A percentile compares a stretch with the other conserved stretches of the same genome.
Evolutionary conservation across 2,888 invertebrate species (phyloP).

Genomic region (Spialia ferax): DNA sequence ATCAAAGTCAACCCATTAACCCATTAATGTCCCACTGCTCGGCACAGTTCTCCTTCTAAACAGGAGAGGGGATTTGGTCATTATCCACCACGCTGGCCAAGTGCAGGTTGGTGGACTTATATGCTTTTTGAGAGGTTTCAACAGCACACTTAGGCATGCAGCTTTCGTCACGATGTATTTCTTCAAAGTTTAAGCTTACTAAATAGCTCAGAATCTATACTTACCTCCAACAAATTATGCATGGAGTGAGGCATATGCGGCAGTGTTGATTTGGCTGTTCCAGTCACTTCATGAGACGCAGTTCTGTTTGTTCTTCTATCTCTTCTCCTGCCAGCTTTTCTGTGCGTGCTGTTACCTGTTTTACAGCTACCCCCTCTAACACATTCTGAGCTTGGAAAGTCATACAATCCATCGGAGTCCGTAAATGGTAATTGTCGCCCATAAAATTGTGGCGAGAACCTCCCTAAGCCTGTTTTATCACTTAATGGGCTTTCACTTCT

Average conservation of each 20-base stretch:
- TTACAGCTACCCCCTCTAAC: constrained; percentile 84
- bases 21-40: too few relatives aligned
- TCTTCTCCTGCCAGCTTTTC: constrained; percentile 88
- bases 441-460: constrained; percentile 91
- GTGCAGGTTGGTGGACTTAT: too few relatives aligned
- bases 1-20: too few relatives aligned
- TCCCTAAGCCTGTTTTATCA: constrained; percentile 89
- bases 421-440: constrained; percentile 90
- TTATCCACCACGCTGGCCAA: too few relatives aligned
- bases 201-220: too few relatives aligned
- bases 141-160: too few relatives aligned
- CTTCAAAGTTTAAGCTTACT: too few relatives aligned
- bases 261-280: constrained; percentile 85
- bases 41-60: too few relatives aligned
- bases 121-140: too few relatives aligned
- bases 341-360: constrained; percentile 79
- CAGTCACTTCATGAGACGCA: constrained; percentile 74
- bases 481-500: constrained; percentile 93
- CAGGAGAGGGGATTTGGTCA: too few relatives aligned
- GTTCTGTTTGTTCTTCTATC: constrained; percentile 87
- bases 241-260: constrained; percentile 83
- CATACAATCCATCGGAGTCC: constrained; percentile 93
- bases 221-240: constrained; percentile 88
- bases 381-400: constrained; percentile 92
- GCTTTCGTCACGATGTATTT: too few relatives aligned